Evolutionary conservation across 2,888 invertebrate genomes (phyloP), one percentile per base, ranked within the genome.

Genomic region (Cyclophora punctaria): DNA sequence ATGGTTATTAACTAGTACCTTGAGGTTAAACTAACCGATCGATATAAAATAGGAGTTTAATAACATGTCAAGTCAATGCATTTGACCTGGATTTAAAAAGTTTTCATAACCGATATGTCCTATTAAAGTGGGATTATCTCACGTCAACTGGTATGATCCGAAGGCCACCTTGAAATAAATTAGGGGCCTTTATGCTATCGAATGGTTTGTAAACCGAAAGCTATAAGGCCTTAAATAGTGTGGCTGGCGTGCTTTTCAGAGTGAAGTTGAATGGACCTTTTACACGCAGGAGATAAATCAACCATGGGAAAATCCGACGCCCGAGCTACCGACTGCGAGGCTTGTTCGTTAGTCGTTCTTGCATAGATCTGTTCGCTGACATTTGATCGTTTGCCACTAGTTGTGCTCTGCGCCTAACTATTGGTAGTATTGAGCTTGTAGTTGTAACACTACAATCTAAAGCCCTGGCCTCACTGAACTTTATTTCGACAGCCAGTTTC

Each of bases 301-400:
- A 67, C 64, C 66, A 73, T 74, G 75, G 68, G 74, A 75, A 80
- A 71, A 70, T 65, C 66, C 67, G 66, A 67, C 58, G 57, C 63
- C 51, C 52, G 49, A 44, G 35, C 52, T 53, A 60, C 55, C 59
- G 64, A 56, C 64, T 57, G 56, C 58, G 54, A 57, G 60, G 64
- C 69, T 74, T 69, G 70, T 69, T 65, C 63, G 64, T 59, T 51
- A 50, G 56, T 52, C 52, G 50, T 58, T 46, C 60, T 58, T 52
- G 64, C 58, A 57, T 52, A 20, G 20, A 20, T 20, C 1, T 20
- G 1, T 1, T 20, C 2, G 20, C 20, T 70, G 75, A 70, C 71
- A 74, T 76, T 72, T 69, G 68, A 68, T 71, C 64, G 66, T 62
- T 60, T 64, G 63, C 63, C 61, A 66, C 68, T 64, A 64, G 53